Conservation (phyloP, 1,140 invertebrate genomes). For the Lamellibrachia luymesi region DNA sequence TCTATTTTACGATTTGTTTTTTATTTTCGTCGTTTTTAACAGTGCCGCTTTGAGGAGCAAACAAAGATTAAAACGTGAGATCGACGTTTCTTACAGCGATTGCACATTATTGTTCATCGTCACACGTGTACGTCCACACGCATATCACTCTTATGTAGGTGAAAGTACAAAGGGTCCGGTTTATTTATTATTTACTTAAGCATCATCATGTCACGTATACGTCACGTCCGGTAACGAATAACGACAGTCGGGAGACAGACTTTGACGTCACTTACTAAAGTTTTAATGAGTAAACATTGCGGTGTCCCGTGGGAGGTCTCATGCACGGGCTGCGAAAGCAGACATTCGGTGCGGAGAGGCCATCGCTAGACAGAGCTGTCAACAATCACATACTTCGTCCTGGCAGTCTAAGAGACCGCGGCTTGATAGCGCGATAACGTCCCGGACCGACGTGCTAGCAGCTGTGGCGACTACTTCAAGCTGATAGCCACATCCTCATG, state of each 20-base stretch:
- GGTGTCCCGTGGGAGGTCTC: background rate
- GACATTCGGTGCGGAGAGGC: background rate
- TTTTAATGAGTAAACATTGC: background rate
- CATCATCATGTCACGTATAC: no score
- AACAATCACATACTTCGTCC: background rate
- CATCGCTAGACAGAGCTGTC: background rate
- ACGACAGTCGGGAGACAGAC: background rate
- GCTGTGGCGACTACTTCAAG: background rate
- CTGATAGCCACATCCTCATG: no score
- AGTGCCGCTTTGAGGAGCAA: background rate
- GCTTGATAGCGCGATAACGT: background rate
- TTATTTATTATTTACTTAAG: background rate
- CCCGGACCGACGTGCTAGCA: background rate
- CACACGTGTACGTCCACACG: no score
- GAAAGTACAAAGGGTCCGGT: background rate
- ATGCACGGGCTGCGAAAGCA: background rate
- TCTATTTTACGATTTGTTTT: background rate
- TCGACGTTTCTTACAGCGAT: no score
- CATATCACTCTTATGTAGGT: background rate
- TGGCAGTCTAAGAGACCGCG: background rate
- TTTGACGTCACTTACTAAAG: background rate
- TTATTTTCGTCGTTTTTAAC: background rate
- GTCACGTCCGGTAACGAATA: background rate
- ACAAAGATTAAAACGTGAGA: no score
- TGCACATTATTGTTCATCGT: no score